Base-by-base conservation (phyloP, 2,113 vertebrate species). In the Thunnus thynnus region DNA sequence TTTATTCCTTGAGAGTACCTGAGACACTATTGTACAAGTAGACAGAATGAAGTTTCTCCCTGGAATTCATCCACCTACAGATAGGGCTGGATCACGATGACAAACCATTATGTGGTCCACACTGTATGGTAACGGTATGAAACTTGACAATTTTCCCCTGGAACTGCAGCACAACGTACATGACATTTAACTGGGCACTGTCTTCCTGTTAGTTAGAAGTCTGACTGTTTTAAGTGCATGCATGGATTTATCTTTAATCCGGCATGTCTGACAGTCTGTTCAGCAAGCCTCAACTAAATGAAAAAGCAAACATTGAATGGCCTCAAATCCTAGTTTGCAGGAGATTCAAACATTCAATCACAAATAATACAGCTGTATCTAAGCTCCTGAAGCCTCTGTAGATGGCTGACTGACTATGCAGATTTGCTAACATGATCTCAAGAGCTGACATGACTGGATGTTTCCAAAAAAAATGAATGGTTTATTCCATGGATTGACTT, bases 371-470 rank as follows among this genome's bases (percentile, higher is more conserved):
- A 84, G 83, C 89, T 85, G 84, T 65, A 79, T 72, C 86, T 91
- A 90, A 91, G 87, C 90, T 77, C 1, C 87, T 57, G 82, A 76
- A 82, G 84, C 78, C 89, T 77, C 80, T 55, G 60, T 80, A 64
- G 75, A 85, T 32, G 87, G 71, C 63, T 89, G 84, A 86, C 78
- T 91, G 82, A 82, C 72, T 82, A 86, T 87, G 82, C 87, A 88
- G 87, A 89, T 90, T 92, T 87, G 65, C 79, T 79, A 72, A 90
- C 81, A 84, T 85, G 88, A 91, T 86, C 76, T 84, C 62, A 76
- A 82, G 75, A 78, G 81, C 69, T 85, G 83, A 86, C 83, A 85
- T 76, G 78, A 79, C 54, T 47, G 58, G 52, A 78, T 71, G 71
- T 74, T 32, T 62, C 1, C 77, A 4, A 48, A 68, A 73, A 58